phyloP scores from a whole-genome alignment of 2,888 invertebrate genomes.

The Saturnia japonica region DNA sequence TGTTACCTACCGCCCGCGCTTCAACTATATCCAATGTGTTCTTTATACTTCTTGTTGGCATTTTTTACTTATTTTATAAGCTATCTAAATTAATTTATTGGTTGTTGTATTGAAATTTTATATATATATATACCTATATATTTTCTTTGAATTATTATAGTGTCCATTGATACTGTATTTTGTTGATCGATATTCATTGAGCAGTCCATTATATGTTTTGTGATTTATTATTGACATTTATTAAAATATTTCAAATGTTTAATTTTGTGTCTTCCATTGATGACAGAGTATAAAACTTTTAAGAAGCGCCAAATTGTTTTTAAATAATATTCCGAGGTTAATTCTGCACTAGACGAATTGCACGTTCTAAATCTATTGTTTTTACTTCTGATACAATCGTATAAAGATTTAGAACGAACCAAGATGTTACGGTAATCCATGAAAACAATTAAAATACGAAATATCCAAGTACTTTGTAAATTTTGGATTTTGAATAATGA shows the following conservation, averaged over 20 bases:
- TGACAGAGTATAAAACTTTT: constrained; percentile 15
- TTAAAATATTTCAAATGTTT: constrained; percentile 20
- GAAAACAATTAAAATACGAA: not conserved
- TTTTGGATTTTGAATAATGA: not conserved
- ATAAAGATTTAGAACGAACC: not conserved
- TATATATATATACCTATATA: constrained; percentile 49
- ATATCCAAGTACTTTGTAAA: not conserved
- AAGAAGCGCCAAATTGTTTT: constrained; percentile 28
- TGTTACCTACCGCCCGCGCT: constrained; percentile 36
- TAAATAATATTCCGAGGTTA: not conserved
- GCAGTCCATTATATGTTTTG: constrained; percentile 69
- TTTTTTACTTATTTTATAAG: constrained; percentile 82
- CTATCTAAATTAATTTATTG: constrained; percentile 81
- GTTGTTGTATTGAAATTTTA: constrained; percentile 80
- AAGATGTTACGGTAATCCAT: not conserved
- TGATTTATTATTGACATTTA: constrained; percentile 52
- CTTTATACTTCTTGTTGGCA: constrained; percentile 82
- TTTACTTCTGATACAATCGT: not conserved
- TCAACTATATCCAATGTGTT: constrained; percentile 77
- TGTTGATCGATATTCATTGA: constrained; percentile 72
- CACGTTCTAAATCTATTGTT: not conserved
- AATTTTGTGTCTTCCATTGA: constrained; percentile 19
- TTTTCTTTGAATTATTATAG: constrained; percentile 77
- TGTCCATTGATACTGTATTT: constrained; percentile 60
- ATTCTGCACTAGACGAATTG: not conserved